phyloP scores from a whole-genome alignment of 2,113 vertebrate genomes.

The Nanorana parkeri region DNA sequence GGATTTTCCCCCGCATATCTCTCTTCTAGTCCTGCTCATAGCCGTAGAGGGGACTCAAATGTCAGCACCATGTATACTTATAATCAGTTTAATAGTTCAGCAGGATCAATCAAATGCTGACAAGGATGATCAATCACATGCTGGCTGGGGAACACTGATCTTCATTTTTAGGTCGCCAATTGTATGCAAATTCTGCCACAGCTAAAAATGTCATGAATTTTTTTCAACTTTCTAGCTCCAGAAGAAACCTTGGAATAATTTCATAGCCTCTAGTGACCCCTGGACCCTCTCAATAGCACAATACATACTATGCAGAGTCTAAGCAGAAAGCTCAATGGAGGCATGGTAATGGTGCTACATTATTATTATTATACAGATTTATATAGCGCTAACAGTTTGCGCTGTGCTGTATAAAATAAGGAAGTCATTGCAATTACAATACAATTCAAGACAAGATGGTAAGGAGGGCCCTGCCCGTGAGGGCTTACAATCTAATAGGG shows the following conservation, averaged over 20 bases:
- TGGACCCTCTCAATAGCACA: not conserved
- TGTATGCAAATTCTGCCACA: conserved; percentile 2
- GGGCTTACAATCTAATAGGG: no score
- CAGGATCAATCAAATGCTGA: conserved; percentile 28
- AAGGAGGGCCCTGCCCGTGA: no score
- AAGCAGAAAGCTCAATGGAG: conserved; percentile 13
- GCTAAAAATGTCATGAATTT: conserved; percentile 1
- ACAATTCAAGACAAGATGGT: no score
- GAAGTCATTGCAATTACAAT: no score
- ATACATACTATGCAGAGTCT: not conserved
- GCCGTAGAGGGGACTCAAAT: not conserved
- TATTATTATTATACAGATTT: no score
- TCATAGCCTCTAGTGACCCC: not conserved
- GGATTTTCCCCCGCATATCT: not conserved
- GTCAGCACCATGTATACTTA: not conserved
- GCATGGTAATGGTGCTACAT: not conserved
- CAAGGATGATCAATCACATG: conserved; percentile 25
- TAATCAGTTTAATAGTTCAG: conserved; percentile 2
- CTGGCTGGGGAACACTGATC: not conserved
- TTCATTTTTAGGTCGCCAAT: conserved; percentile 12
- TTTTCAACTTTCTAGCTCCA: not conserved
- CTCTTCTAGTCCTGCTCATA: not conserved
- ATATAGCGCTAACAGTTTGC: no score
- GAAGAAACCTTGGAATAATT: not conserved
- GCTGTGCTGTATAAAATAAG: no score